Conservation (phyloP, 2,113 vertebrate species). For the Myotis davidii region DNA sequence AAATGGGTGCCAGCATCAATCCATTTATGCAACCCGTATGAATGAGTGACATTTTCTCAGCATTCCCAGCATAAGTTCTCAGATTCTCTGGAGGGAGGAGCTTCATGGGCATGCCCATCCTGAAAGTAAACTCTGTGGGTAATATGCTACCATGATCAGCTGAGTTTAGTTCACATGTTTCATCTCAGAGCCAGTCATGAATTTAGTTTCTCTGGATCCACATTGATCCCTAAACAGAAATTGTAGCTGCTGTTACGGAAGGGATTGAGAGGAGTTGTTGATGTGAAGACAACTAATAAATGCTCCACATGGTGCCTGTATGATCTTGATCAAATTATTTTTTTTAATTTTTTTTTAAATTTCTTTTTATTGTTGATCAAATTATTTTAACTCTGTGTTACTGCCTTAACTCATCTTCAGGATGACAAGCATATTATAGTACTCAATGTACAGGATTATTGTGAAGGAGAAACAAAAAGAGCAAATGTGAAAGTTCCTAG, state of each 20-base stretch:
- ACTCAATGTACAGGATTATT: background rate
- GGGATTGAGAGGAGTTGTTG: background rate
- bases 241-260: background rate
- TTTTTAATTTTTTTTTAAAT: too few species aligned
- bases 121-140: background rate
- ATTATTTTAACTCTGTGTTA: background rate
- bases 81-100: background rate
- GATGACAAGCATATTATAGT: background rate
- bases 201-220: background rate
- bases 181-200: background rate
- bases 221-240: background rate
- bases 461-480: background rate
- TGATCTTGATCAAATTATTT: background rate
- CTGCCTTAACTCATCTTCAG: background rate
- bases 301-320: background rate
- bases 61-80: background rate
- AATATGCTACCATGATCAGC: too few species aligned
- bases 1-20: background rate
- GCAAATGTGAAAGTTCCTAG: background rate
- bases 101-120: background rate
- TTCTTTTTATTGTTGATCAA: too few species aligned
- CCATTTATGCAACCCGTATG: background rate
- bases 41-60: background rate
- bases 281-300: background rate
- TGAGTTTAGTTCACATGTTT: background rate